Conservation (phyloP, 1,140 invertebrate genomes). For the Atta colombica region DNA sequence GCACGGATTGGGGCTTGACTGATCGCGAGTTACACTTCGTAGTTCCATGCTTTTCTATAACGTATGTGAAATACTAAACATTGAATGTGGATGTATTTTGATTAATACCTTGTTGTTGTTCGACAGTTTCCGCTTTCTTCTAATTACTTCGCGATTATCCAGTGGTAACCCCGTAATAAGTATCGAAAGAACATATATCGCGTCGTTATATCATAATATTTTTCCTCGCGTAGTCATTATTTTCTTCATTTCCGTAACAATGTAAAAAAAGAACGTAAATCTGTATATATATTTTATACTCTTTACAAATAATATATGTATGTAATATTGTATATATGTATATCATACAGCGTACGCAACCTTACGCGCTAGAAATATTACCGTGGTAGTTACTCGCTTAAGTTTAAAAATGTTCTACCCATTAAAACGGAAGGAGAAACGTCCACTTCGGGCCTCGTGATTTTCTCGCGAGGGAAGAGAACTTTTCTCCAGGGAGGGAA, state of each 20-base stretch:
- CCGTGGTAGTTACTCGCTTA: conserved; percentile 71
- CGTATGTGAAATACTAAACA: conserved; percentile 80
- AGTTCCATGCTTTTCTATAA: conserved; percentile 69
- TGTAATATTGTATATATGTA: conserved; percentile 65
- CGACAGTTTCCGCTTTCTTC: conserved; percentile 52
- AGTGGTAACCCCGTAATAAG: conserved; percentile 62
- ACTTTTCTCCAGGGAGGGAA: conserved; percentile 14
- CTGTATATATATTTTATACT: conserved; percentile 73
- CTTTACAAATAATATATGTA: conserved; percentile 56
- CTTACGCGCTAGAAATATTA: conserved; percentile 76
- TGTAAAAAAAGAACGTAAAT: conserved; percentile 78
- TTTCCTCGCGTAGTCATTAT: conserved; percentile 61
- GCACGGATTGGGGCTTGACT: not conserved
- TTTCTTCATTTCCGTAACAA: conserved; percentile 75
- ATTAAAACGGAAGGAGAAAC: conserved; percentile 59
- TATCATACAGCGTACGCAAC: conserved; percentile 70
- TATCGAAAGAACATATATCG: conserved; percentile 64
- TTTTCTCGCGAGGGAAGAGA: not conserved
- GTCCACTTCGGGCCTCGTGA: conserved; percentile 44
- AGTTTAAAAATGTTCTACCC: conserved; percentile 67
- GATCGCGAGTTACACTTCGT: not conserved
- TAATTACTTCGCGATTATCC: conserved; percentile 61
- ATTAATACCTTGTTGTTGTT: conserved; percentile 50
- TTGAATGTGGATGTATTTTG: conserved; percentile 56
- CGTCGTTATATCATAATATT: conserved; percentile 56